Evolutionary conservation across 2,888 invertebrate genomes (phyloP).

Genomic region (Papilio demoleus): DNA sequence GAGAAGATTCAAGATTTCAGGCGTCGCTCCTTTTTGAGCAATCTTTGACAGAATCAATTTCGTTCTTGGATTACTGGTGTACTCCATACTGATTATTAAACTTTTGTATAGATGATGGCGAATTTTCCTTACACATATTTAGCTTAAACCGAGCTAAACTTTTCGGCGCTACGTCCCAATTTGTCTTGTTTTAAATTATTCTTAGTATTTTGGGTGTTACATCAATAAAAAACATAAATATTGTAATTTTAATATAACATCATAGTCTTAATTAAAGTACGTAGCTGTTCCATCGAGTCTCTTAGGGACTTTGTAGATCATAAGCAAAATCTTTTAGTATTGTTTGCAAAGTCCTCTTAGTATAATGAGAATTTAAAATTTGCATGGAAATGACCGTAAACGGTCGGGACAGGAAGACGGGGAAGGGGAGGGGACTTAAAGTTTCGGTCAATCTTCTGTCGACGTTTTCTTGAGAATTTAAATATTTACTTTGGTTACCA

Average conservation of each 20-base stretch:
- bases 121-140: too few species aligned
- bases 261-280: constrained; percentile 13
- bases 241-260: constrained; percentile 5
- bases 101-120: too few species aligned
- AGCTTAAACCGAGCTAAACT: too few species aligned
- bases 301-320: constrained; percentile 32
- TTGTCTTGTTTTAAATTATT: too few species aligned
- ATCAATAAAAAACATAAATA: not conserved
- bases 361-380: constrained; percentile 41
- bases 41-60: too few species aligned
- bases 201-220: too few species aligned
- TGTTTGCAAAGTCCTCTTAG: constrained; percentile 44
- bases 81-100: too few species aligned
- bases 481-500: constrained; percentile 22
- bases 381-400: constrained; percentile 39
- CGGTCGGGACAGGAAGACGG: constrained; percentile 30
- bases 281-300: constrained; percentile 19
- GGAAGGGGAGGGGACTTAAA: constrained; percentile 25
- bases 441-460: constrained; percentile 30
- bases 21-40: too few species aligned
- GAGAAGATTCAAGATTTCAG: too few species aligned
- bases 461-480: constrained; percentile 16
- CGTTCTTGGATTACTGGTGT: too few species aligned
- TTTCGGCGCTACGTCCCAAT: too few species aligned
- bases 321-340: constrained; percentile 40